Evolutionary conservation across 1,140 invertebrate species (phyloP).

Genomic region (Sycophila sp.): DNA sequence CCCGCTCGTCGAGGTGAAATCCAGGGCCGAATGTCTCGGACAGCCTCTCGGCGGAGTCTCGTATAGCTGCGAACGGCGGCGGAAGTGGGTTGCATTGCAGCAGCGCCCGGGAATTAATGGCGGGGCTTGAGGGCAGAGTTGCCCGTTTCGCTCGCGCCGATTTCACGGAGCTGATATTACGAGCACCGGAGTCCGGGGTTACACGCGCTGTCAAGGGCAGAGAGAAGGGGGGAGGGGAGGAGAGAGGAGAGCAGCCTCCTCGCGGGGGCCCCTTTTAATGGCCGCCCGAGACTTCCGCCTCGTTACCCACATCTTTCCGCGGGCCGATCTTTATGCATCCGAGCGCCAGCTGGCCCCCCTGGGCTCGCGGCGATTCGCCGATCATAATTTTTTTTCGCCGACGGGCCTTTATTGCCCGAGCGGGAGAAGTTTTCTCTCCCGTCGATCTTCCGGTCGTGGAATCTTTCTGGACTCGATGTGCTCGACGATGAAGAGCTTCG

Average conservation of each 20-base stretch:
- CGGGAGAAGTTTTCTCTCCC: no score
- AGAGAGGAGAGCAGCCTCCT: not conserved
- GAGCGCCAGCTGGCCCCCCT: no score
- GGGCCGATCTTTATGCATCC: no score
- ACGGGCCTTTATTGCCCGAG: no score
- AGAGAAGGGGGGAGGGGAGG: no score
- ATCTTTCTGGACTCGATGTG: no score
- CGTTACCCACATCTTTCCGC: not conserved
- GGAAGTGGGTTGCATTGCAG: no score
- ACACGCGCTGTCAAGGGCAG: no score
- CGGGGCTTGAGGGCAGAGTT: not conserved
- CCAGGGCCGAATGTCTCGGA: not conserved
- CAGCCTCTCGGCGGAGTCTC: not conserved
- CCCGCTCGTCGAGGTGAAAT: not conserved
- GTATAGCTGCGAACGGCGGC: not conserved
- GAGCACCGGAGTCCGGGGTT: not conserved
- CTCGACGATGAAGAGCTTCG: no score
- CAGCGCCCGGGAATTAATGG: constrained; percentile 3
- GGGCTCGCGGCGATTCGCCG: no score
- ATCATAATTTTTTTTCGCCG: no score
- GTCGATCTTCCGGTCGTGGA: no score
- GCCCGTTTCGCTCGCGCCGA: not conserved
- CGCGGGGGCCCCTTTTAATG: not conserved
- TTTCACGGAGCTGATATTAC: constrained; percentile 23
- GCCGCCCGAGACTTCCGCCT: constrained; percentile 23